Conservation (phyloP, 64 coral and sea anemone species). For the Dendronephthya gigantea region DNA sequence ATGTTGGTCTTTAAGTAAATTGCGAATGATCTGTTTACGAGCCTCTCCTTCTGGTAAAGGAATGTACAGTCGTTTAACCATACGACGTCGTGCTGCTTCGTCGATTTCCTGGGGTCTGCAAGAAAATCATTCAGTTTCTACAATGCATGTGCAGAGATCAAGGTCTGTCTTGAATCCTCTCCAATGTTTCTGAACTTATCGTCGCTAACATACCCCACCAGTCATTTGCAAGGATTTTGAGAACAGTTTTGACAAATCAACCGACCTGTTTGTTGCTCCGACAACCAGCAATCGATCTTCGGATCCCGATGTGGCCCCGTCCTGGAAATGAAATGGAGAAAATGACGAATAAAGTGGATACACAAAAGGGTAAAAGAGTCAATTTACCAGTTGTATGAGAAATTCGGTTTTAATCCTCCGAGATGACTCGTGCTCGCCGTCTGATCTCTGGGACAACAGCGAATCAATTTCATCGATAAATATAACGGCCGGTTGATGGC, state of each 20-base stretch:
- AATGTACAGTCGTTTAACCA: conserved; percentile 88
- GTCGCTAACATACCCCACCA: too few species aligned
- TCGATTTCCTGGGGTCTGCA: conserved; percentile 84
- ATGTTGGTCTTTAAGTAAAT: conserved; percentile 57
- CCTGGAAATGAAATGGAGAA: conserved; percentile 36
- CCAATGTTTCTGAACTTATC: too few species aligned
- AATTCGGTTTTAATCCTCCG: conserved; percentile 97
- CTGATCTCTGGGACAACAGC: conserved; percentile 74
- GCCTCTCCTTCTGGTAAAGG: conserved; percentile 67
- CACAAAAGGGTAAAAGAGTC: neutral
- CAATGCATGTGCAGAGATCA: too few species aligned
- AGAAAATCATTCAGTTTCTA: neutral
- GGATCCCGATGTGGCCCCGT: conserved; percentile 77
- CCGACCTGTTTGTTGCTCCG: conserved; percentile 90
- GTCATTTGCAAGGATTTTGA: too few species aligned
- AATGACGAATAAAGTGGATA: neutral
- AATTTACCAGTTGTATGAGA: conserved; percentile 68
- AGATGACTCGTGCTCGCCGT: conserved; percentile 91
- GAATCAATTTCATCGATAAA: conserved; percentile 99
- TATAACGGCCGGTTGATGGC: conserved; percentile 79
- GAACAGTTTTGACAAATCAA: too few species aligned
- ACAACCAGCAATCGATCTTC: conserved; percentile 91
- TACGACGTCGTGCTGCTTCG: conserved; percentile 67
- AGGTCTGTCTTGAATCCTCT: too few species aligned
- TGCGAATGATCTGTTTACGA: conserved; percentile 64